Conservation (phyloP, 1,140 invertebrate genomes). For the Amyelois transitella region DNA sequence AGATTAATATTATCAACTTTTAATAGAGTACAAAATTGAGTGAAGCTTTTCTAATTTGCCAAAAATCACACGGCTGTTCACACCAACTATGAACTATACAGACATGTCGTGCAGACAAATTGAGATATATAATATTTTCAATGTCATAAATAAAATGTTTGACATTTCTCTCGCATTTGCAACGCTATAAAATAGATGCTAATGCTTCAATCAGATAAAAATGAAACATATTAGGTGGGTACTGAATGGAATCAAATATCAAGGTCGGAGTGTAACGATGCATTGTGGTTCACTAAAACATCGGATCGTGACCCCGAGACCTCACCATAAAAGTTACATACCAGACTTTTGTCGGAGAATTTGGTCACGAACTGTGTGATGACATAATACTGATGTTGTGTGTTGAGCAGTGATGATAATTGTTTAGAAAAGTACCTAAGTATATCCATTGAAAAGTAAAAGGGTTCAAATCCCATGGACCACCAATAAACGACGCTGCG, state of each 20-base stretch:
- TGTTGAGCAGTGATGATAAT: too few species aligned
- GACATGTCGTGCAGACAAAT: too few species aligned
- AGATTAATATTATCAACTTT: too few species aligned
- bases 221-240: neutral
- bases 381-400: neutral
- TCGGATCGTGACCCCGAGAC: neutral
- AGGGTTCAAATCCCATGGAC: too few species aligned
- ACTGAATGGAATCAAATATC: neutral
- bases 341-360: neutral
- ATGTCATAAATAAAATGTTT: neutral
- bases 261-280: neutral
- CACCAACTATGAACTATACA: too few species aligned
- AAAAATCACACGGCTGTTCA: too few species aligned
- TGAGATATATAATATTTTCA: too few species aligned
- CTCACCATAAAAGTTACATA: neutral
- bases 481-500: too few species aligned
- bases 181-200: neutral
- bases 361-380: neutral
- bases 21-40: too few species aligned
- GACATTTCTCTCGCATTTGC: neutral
- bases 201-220: neutral
- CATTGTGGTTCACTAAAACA: neutral
- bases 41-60: too few species aligned
- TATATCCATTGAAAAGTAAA: too few species aligned
- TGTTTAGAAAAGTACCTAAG: too few species aligned